These are phyloP conservation scores for Bambusicola thoracicus DNA, from an alignment of 2,113 vertebrate genomes.

Conservation along the genomic window DNA sequence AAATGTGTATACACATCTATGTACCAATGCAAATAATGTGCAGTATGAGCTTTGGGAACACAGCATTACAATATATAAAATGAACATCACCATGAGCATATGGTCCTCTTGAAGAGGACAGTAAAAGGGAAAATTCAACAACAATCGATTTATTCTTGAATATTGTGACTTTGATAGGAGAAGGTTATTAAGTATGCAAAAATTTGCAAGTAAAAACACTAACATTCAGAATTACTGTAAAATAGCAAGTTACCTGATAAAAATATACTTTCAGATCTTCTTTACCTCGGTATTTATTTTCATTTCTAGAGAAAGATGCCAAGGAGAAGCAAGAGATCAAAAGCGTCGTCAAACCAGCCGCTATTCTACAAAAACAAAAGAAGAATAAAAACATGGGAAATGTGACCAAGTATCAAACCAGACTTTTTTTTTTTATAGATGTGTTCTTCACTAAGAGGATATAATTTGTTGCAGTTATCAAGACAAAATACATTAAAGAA, in stretches of 20 bases:
- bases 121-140: background rate
- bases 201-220: background rate
- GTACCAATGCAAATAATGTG: background rate
- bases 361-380: constrained; percentile 75
- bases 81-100: accelerated
- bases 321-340: constrained; percentile 80
- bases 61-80: background rate
- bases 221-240: background rate
- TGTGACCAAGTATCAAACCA: background rate
- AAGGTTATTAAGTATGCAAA: background rate
- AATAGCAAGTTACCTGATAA: constrained; percentile 82
- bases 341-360: constrained; percentile 83
- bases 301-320: constrained; percentile 67
- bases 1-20: background rate
- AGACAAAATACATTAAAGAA: background rate
- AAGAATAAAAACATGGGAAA: background rate
- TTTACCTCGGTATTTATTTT: constrained; percentile 56
- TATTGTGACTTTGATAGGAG: background rate
- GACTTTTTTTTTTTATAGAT: background rate
- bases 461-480: background rate
- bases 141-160: background rate
- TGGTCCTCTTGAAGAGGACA: background rate
- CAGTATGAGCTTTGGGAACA: background rate
- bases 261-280: constrained; percentile 77
- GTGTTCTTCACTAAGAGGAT: background rate